Evolutionary conservation across 1,140 invertebrate species (phyloP).

Genomic region (Antheraea mylitta): DNA sequence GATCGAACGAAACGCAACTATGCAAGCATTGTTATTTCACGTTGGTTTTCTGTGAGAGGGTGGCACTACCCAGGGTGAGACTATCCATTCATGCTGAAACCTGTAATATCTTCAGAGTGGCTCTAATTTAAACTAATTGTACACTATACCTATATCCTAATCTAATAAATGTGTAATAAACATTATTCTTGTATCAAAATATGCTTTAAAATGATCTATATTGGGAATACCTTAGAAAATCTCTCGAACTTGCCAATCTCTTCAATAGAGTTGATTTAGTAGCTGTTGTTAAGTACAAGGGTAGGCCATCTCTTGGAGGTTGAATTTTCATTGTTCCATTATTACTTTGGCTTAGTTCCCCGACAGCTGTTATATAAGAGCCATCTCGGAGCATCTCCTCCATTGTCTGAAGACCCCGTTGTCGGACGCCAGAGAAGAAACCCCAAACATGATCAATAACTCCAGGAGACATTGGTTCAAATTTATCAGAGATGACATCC

Average conservation of each 20-base stretch:
- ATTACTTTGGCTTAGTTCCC: constrained; percentile 82
- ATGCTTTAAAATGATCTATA: too few relatives aligned
- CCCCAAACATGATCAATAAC: constrained; percentile 89
- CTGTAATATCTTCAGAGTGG: too few relatives aligned
- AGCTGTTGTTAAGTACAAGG: constrained; percentile 86
- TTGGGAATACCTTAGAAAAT: constrained; percentile 77
- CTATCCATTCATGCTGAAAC: too few relatives aligned
- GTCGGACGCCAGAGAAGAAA: constrained; percentile 86
- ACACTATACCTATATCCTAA: too few relatives aligned
- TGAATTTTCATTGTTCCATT: constrained; percentile 81
- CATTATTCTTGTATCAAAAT: too few relatives aligned
- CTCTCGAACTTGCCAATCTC: constrained; percentile 83
- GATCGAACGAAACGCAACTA: too few relatives aligned
- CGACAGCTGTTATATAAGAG: constrained; percentile 87
- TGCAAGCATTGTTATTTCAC: too few relatives aligned
- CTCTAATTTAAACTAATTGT: too few relatives aligned
- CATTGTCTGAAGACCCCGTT: constrained; percentile 87
- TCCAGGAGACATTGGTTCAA: constrained; percentile 84
- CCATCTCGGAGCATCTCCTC: constrained; percentile 89
- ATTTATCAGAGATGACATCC: constrained; percentile 87
- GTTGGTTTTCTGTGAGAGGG: too few relatives aligned
- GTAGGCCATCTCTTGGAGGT: constrained; percentile 83
- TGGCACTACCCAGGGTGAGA: too few relatives aligned
- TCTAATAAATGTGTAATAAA: too few relatives aligned
- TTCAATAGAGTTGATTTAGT: constrained; percentile 83